Evolutionary conservation across 1,140 invertebrate genomes (phyloP), one percentile per base, ranked within the genome.

Genomic region (Phortica variegata): DNA sequence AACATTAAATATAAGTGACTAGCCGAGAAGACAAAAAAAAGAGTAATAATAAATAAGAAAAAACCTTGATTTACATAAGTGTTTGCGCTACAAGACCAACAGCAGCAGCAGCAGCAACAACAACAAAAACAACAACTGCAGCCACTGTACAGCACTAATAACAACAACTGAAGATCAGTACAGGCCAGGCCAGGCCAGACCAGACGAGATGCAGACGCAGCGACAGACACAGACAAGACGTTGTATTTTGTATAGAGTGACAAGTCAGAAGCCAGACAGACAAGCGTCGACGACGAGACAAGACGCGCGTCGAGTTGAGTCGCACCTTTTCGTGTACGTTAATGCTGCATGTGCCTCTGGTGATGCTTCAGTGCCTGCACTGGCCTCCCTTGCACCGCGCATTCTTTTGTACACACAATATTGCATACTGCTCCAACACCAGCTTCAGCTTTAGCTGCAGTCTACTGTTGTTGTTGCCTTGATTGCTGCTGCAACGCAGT

Each of bases 401-500:
- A n/a, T n/a, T n/a, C n/a, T n/a, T n/a, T n/a, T n/a, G n/a, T n/a
- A n/a, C n/a, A n/a, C n/a, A n/a, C n/a, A n/a, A n/a, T n/a, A n/a
- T n/a, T n/a, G 23, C 10, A 26, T 26, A 26, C 23, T 26, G 23
- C 23, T 26, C 5, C 23, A 6, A 10, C 23, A 26, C 23, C 10
- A 26, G 5, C n/a, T n/a, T 26, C 23, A 6, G 5, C 5, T 26
- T 26, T 26, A 26, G 23, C 23, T 10, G 5, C 23, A 6, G 5
- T 29, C 33, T 44, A 26, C 18, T 23, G 41, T 36, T 49, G 26
- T 15, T 34, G 53, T 10, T 60, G 52, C 34, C 41, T 40, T 52
- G 33, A 49, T 34, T 54, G 39, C 38, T 23, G 40, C 18, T 62
- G 60, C 58, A 61, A 39, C 49, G 52, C 55, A 49, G 62, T 66